A percentile compares a stretch with the other conserved stretches of the same genome.
These are phyloP conservation scores for Lineus longissimus DNA, from an alignment of 1,140 invertebrate species.

Conservation along the genomic window DNA sequence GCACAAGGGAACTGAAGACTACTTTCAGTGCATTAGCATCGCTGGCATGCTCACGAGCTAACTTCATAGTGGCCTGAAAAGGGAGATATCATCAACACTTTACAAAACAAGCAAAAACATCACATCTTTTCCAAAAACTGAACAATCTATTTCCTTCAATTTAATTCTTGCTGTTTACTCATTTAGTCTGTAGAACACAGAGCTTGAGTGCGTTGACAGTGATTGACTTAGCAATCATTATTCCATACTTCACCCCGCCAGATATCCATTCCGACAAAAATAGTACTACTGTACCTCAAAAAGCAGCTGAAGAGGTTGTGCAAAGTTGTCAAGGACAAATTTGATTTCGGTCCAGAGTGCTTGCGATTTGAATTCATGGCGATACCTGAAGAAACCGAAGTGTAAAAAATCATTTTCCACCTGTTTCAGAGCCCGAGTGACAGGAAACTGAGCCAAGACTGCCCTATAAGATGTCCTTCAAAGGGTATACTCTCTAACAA, in stretches of 20 bases:
- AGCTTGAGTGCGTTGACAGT: too few relatives aligned
- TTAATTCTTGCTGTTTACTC: too few relatives aligned
- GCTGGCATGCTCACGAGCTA: slow-evolving; percentile 71
- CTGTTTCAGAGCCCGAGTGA: too few relatives aligned
- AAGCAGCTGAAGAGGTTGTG: slow-evolving; percentile 86
- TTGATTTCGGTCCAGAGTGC: slow-evolving; percentile 94
- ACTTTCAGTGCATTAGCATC: slow-evolving; percentile 78
- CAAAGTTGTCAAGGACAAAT: slow-evolving; percentile 90
- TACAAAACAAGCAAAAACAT: too few relatives aligned
- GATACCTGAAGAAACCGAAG: slow-evolving; percentile 60
- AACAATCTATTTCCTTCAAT: too few relatives aligned
- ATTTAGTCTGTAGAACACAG: too few relatives aligned
- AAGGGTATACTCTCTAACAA: too few relatives aligned
- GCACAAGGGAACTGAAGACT: slow-evolving; percentile 82
- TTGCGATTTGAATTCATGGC: slow-evolving; percentile 93
- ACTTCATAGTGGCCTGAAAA: slow-evolving; percentile 76
- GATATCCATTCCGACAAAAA: neutral
- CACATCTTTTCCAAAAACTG: too few relatives aligned
- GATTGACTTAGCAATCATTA: too few relatives aligned
- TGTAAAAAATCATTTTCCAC: slow-evolving; percentile 3
- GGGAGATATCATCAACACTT: too few relatives aligned
- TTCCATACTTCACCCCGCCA: neutral
- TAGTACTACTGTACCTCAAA: slow-evolving; percentile 62
- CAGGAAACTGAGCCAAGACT: too few relatives aligned
- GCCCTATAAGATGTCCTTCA: too few relatives aligned